A percentile compares a stretch with the other conserved stretches of the same genome.
Conservation (phyloP, 2,113 vertebrate species). For the Stomatorhinus ivindoensis region DNA sequence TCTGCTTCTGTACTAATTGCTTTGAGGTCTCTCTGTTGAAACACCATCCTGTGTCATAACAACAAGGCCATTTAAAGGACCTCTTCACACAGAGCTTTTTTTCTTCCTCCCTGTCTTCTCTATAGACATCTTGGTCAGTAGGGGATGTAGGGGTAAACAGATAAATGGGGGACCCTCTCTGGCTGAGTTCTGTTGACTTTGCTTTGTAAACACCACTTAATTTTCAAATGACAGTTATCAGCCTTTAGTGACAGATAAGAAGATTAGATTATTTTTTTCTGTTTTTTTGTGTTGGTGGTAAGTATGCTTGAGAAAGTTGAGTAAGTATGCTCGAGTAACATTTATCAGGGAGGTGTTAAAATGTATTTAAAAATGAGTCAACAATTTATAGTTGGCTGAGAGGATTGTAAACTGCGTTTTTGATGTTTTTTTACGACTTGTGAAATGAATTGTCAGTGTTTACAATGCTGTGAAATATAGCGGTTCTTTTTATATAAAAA, state of each 20-base stretch:
- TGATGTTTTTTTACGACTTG: background rate
- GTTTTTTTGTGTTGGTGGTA: background rate
- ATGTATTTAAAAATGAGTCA: background rate
- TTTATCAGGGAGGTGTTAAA: background rate
- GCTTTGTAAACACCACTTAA: conserved; percentile 34
- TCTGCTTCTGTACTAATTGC: conserved; percentile 22
- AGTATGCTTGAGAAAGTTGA: conserved; percentile 5
- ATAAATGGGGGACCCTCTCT: background rate
- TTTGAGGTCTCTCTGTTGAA: conserved; percentile 17
- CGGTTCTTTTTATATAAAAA: background rate
- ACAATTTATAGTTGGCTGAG: background rate
- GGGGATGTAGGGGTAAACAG: conserved; percentile 33
- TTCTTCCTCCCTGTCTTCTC: background rate
- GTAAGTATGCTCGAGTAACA: too few species aligned
- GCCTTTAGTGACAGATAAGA: conserved; percentile 33
- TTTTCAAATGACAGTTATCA: conserved; percentile 38
- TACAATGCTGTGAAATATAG: background rate
- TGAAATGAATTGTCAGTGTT: background rate
- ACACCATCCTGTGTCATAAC: background rate
- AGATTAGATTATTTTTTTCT: conserved; percentile 9
- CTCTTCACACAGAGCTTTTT: conserved; percentile 30
- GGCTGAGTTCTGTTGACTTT: conserved; percentile 27
- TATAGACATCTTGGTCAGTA: conserved; percentile 1
- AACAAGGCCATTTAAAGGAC: conserved; percentile 28
- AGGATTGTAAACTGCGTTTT: background rate